Evolutionary conservation across 1,140 invertebrate species (phyloP), one percentile per base, ranked within the genome.

Genomic region (Panagrolaimus sp.): DNA sequence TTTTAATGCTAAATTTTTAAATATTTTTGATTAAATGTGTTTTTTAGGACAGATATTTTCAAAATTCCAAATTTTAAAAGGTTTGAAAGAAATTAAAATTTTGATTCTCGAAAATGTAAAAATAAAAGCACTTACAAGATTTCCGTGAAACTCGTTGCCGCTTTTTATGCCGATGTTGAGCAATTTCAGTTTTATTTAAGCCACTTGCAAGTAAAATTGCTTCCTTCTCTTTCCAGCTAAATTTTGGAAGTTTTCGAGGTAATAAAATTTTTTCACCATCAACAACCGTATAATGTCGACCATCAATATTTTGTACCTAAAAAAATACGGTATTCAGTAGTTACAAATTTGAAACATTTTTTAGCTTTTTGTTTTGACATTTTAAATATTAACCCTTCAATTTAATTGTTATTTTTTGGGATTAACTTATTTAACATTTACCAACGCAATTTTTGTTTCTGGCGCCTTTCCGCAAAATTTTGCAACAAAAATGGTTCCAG

Each of bases 141-240:
- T 21, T 58, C 1, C 52, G 32, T 38, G 32, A 38, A 38, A 38
- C 17, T 28, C 28, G 21, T 58, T 58, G 21, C 15, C 28, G 52
- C 52, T 58, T 58, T 28, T 28, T 21, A 58, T 28, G 52, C 52
- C 52, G 52, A 12, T 58, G 17, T 10, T 28, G 14, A 5, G 21
- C 52, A 58, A 58, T 58, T 28, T 58, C 52, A 8, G 21, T 28
- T 26, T 21, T 12, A 2, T 21, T 58, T 8, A 26, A 28, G 52
- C 52, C 52, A 58, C 17, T 21, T 8, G 52, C 52, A 58, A 58
- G 21, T 28, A 58, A n/a, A 21, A 58, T 21, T 8, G 52, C 52
- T 58, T 58, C 52, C 8, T 58, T 58, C 17, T 58, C 21, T 21
- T 58, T 58, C 52, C 52, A 58, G 10, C 28, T 58, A 10, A 58